Evolutionary conservation across 2,113 vertebrate genomes (phyloP), one percentile per base, ranked within the genome.

Genomic region (Typhlomys cinereus): DNA sequence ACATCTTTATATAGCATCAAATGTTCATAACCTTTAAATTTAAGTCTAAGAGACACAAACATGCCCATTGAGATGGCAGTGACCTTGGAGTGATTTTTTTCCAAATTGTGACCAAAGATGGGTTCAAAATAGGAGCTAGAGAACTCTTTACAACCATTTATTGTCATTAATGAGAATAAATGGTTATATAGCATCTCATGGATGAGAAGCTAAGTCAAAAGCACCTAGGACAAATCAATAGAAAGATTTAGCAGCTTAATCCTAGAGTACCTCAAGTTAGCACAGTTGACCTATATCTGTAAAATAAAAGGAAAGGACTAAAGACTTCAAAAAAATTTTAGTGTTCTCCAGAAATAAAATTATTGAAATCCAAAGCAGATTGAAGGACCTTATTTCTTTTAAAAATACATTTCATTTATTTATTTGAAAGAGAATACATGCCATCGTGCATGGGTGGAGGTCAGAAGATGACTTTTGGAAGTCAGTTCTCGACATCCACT

Each of bases 371-470:
- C 69, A 83, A 96, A 92, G 69, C 29, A 50, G 57, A 52, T 69
- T n/a, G 36, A 88, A 90, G 36, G 25, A 81, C n/a, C 69, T 94
- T 73, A 50, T 69, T 82, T 93, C n/a, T n/a, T n/a, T n/a, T n/a
- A n/a, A n/a, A n/a, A n/a, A n/a, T n/a, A n/a, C n/a, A n/a, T n/a
- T n/a, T n/a, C n/a, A n/a, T n/a, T n/a, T n/a, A n/a, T n/a, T n/a
- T n/a, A n/a, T n/a, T n/a, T n/a, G n/a, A n/a, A n/a, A n/a, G n/a
- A n/a, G n/a, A n/a, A n/a, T n/a, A n/a, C n/a, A n/a, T n/a, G n/a
- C n/a, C n/a, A n/a, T n/a, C n/a, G n/a, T n/a, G n/a, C n/a, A n/a
- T n/a, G n/a, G n/a, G n/a, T n/a, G n/a, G n/a, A n/a, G n/a, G n/a
- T n/a, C n/a, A n/a, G n/a, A n/a, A n/a, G n/a, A n/a, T n/a, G n/a